Percentiles rank a stretch among this genome's conserved stretches.
Evolutionary conservation across 1,140 invertebrate species (phyloP).

Genomic region (Hypothenemus hampei): DNA sequence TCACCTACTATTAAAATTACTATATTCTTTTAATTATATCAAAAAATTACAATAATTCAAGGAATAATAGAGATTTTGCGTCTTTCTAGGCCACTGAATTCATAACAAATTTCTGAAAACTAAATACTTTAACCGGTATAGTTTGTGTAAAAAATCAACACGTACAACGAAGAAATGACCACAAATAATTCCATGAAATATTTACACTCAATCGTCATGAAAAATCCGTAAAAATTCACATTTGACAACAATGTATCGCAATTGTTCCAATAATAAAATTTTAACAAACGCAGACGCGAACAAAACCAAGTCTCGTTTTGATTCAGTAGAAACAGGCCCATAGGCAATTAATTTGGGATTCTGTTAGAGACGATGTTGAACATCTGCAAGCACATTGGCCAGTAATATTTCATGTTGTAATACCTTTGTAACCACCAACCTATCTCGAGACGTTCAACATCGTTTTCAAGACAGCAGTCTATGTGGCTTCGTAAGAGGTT

Average conservation of each 20-base stretch:
- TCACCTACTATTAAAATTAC: constrained; percentile 8
- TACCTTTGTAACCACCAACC: no score
- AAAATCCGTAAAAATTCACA: not conserved
- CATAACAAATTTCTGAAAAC: not conserved
- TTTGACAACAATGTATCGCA: constrained; percentile 1
- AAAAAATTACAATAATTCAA: constrained; percentile 3
- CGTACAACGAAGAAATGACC: not conserved
- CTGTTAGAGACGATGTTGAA: no score
- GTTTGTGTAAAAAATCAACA: not conserved
- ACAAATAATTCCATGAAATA: not conserved
- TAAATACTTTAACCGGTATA: not conserved
- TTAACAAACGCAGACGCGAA: no score
- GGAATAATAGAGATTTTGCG: not conserved
- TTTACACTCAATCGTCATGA: not conserved
- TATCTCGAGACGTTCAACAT: no score
- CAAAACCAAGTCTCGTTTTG: no score
- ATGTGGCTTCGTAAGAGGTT: no score
- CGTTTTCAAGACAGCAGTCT: no score
- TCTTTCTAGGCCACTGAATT: constrained; percentile 6
- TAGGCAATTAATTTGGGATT: no score
- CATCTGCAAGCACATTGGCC: no score
- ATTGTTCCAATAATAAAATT: no score
- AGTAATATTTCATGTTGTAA: no score
- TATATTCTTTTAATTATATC: constrained; percentile 7
- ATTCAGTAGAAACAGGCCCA: no score